These are phyloP conservation scores for Trissolcus brochymenae DNA, from an alignment of 2,888 invertebrate species.

Conservation along the genomic window DNA sequence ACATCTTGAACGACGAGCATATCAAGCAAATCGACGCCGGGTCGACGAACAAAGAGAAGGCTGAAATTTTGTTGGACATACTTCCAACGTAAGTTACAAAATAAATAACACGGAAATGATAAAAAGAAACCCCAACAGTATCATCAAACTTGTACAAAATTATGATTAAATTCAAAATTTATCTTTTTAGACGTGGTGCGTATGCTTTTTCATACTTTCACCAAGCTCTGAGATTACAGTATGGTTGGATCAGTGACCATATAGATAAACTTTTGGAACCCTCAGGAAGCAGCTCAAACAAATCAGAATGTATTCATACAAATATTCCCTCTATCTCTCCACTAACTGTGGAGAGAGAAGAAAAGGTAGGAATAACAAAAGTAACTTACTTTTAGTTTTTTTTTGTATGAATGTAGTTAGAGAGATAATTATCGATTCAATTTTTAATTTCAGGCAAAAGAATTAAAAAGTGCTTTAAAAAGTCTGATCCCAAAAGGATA, in stretches of 20 bases:
- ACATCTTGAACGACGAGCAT: conserved; percentile 66
- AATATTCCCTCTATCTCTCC: conserved; percentile 70
- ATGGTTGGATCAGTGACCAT: conserved; percentile 79
- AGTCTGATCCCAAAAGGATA: conserved; percentile 78
- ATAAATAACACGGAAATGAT: background rate
- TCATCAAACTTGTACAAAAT: too few relatives aligned
- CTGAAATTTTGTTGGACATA: conserved; percentile 67
- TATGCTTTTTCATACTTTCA: conserved; percentile 79
- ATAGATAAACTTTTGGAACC: conserved; percentile 70
- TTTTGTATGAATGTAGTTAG: background rate
- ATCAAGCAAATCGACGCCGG: conserved; percentile 62
- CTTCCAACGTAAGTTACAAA: conserved; percentile 66
- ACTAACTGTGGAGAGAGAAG: conserved; percentile 67
- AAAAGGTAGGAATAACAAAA: conserved; percentile 60
- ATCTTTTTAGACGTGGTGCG: conserved; percentile 64
- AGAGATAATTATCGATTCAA: background rate
- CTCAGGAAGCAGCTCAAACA: conserved; percentile 35
- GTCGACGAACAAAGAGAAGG: conserved; percentile 60
- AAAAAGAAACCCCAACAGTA: too few relatives aligned
- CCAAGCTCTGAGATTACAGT: conserved; percentile 78
- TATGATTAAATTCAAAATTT: background rate
- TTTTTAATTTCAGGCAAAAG: conserved; percentile 75
- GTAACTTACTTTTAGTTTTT: background rate
- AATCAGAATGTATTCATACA: conserved; percentile 26
- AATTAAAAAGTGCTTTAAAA: conserved; percentile 77